phyloP scores from a whole-genome alignment of 2,113 vertebrate genomes.

The Nansenia antarctica region DNA sequence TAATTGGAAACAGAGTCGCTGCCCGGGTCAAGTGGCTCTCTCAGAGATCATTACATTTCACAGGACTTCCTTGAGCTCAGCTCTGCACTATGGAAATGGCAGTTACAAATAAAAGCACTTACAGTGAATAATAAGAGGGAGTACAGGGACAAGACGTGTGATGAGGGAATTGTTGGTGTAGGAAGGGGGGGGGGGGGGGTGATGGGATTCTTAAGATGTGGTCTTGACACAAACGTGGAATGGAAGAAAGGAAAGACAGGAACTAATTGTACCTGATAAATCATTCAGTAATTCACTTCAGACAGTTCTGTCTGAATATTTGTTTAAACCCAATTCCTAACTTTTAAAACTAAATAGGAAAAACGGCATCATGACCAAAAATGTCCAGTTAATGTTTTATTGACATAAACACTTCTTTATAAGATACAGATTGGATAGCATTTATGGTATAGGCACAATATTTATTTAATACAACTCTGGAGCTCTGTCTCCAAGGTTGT shows the following conservation, averaged over 20 bases:
- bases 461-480: neutral
- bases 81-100: neutral
- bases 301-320: neutral
- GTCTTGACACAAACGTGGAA: neutral
- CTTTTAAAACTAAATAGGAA: too few species aligned
- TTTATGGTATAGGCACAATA: neutral
- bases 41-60: neutral
- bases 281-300: neutral
- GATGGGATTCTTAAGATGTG: neutral
- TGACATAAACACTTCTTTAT: neutral
- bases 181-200: neutral
- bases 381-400: neutral
- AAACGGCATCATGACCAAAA: too few species aligned
- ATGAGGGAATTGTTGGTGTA: neutral
- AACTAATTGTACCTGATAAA: neutral
- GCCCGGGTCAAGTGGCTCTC: neutral
- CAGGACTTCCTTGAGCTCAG: too few species aligned
- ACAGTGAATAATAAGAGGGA: neutral
- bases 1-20: conserved; percentile 16
- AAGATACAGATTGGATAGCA: neutral
- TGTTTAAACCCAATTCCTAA: too few species aligned
- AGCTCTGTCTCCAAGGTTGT: too few species aligned
- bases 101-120: neutral
- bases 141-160: too few species aligned
- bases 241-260: neutral